Conservation (phyloP, 2,888 invertebrate genomes). For the Epistrophella euchroma region DNA sequence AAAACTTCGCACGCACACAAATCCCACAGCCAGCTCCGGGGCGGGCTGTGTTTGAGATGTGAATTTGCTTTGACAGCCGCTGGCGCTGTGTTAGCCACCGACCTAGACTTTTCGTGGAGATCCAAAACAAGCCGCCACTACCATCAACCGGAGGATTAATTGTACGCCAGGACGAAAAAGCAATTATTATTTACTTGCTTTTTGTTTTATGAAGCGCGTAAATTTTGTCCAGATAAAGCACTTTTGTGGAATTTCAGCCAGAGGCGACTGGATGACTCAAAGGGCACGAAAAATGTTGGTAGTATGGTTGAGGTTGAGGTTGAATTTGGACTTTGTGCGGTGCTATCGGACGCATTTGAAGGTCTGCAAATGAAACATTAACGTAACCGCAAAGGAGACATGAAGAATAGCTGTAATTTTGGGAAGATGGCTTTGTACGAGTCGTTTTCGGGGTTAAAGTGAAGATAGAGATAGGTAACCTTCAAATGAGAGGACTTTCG, state of each 20-base stretch:
- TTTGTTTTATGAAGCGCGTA: slow-evolving; percentile 55
- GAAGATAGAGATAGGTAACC: not conserved
- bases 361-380: slow-evolving; percentile 16
- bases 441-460: not conserved
- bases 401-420: slow-evolving; percentile 37
- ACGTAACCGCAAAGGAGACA: slow-evolving; percentile 12
- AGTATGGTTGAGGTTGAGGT: slow-evolving; percentile 15
- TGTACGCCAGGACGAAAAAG: slow-evolving; percentile 43
- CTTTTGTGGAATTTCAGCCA: slow-evolving; percentile 3
- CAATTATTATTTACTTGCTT: slow-evolving; percentile 60
- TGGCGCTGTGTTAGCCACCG: slow-evolving; percentile 4
- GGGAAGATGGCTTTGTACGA: not conserved
- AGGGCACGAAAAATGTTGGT: slow-evolving; percentile 12
- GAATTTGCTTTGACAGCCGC: slow-evolving; percentile 21
- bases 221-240: slow-evolving; percentile 29
- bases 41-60: not conserved
- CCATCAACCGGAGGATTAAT: slow-evolving; percentile 7
- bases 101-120: not conserved
- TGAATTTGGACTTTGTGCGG: slow-evolving; percentile 22
- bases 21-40: not conserved
- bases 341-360: slow-evolving; percentile 22
- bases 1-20: slow-evolving; percentile 10
- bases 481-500: not conserved
- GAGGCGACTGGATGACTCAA: slow-evolving; percentile 1
- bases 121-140: not conserved